Evolutionary conservation across 2,797 vertebrate species (phyloP), one percentile per base, ranked within the genome.

Genomic region (Hirundo rustica): DNA sequence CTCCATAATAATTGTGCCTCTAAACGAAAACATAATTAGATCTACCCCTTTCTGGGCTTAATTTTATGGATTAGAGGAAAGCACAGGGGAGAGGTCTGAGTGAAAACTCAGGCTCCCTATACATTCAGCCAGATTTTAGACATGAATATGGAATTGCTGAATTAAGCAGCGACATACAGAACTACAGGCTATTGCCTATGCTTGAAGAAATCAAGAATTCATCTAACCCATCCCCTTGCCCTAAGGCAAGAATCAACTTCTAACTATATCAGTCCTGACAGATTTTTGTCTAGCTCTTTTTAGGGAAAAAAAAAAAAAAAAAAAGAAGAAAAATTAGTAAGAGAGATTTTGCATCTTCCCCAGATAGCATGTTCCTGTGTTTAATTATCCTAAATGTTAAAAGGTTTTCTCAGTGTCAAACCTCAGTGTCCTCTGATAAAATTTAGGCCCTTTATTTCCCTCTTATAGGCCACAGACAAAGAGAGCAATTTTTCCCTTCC

Each of bases 21-120:
- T 73, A 70, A 94, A 92, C 70, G 64, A 76, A 83, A 88, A 88
- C 44, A 38, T 72, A 92, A 90, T 95, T 90, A 86, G 67, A 88
- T 71, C 73, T 67, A 82, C 23, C 21, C 44, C 51, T 92, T 92
- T 86, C 60, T 55, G 67, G n/a, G 64, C 55, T 84, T 93, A 54
- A 66, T 87, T 93, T 81, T 79, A 51, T 34, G 22, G 80, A 93
- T 92, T 84, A 88, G 51, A 88, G 62, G 8, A 91, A 83, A 85
- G 65, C 78, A 71, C 42, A 62, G 44, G 40, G 64, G 47, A 84
- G 51, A 73, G 18, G 42, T 54, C 61, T 58, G 44, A 64, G 55
- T 45, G 62, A 91, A 89, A 85, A 86, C 14, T 92, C 58, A 36
- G 36, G 19, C 57, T 90, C 40, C 29, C 66, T 48, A 2, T 53